A percentile compares a stretch with the other conserved stretches of the same genome.
Conservation (phyloP, 2,113 vertebrate species). For the Chloropsis cyanopogon region DNA sequence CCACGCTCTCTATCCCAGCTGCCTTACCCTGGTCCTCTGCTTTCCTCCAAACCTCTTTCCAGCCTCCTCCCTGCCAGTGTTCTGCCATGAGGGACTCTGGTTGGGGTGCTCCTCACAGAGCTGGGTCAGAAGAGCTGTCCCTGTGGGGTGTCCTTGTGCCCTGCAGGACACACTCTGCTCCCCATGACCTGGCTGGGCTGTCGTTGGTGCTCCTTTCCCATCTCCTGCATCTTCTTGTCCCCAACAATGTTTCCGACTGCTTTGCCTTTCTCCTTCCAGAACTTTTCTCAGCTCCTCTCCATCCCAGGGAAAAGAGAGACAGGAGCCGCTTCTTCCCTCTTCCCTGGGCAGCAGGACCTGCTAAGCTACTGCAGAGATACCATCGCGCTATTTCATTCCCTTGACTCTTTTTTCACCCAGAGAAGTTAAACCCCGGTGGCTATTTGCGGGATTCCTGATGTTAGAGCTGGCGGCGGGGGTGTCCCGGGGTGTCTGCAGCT, state of each 20-base stretch:
- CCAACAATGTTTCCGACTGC: neutral
- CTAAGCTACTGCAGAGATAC: neutral
- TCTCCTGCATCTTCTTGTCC: neutral
- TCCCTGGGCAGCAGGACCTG: neutral
- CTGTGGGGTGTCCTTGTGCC: rapidly evolving
- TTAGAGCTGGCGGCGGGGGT: neutral
- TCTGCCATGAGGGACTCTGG: neutral
- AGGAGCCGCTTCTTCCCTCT: neutral
- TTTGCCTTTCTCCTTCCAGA: neutral
- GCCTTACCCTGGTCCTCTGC: neutral
- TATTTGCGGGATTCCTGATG: neutral
- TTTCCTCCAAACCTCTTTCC: neutral
- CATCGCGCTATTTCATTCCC: neutral
- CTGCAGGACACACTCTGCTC: rapidly evolving
- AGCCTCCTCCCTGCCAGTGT: rapidly evolving
- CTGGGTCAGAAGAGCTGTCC: neutral
- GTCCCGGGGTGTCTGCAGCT: neutral
- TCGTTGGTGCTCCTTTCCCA: neutral
- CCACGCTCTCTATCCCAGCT: neutral
- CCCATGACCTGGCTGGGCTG: neutral
- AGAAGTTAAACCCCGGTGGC: neutral
- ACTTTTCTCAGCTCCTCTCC: neutral
- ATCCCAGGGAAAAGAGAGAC: neutral
- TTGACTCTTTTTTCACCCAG: neutral
- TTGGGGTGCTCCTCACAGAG: neutral